Conservation (phyloP, 2,888 invertebrate genomes). For the Falcaria lacertinaria region DNA sequence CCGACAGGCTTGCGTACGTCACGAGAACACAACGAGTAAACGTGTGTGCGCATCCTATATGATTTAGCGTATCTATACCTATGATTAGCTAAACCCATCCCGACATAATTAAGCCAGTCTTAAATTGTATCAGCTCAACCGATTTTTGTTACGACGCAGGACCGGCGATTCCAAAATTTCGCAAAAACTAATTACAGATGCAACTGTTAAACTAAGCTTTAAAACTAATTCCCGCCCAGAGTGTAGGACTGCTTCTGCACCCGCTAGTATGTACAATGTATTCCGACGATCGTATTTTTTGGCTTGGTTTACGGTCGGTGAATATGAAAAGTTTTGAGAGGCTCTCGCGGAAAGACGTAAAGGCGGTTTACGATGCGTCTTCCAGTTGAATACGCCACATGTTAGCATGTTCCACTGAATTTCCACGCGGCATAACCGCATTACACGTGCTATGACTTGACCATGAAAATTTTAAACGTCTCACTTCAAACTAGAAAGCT, state of each 20-base stretch:
- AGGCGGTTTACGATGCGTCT: constrained; percentile 78
- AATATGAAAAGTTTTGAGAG: constrained; percentile 79
- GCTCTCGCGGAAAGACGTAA: constrained; percentile 71
- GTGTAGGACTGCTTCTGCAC: constrained; percentile 58
- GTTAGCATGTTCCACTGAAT: constrained; percentile 62
- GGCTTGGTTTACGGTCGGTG: constrained; percentile 72
- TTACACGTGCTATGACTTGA: constrained; percentile 73
- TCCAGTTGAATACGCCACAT: constrained; percentile 71
- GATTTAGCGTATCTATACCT: neutral
- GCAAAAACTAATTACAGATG: too few relatives aligned
- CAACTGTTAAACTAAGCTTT: constrained; percentile 51
- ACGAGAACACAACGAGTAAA: neutral
- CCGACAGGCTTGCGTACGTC: constrained; percentile 19
- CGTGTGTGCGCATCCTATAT: neutral
- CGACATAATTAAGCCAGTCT: constrained; percentile 10
- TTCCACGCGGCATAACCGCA: constrained; percentile 63
- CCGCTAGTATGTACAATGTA: constrained; percentile 76
- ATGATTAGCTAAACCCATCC: neutral
- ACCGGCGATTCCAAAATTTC: constrained; percentile 6
- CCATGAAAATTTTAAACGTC: constrained; percentile 75
- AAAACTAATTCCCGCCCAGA: constrained; percentile 65
- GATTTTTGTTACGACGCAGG: constrained; percentile 37
- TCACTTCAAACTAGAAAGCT: constrained; percentile 57
- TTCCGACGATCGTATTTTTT: constrained; percentile 76
- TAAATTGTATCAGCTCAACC: constrained; percentile 37